Evolutionary conservation across 2,888 invertebrate species (phyloP).

Genomic region (Strigamia maritima): DNA sequence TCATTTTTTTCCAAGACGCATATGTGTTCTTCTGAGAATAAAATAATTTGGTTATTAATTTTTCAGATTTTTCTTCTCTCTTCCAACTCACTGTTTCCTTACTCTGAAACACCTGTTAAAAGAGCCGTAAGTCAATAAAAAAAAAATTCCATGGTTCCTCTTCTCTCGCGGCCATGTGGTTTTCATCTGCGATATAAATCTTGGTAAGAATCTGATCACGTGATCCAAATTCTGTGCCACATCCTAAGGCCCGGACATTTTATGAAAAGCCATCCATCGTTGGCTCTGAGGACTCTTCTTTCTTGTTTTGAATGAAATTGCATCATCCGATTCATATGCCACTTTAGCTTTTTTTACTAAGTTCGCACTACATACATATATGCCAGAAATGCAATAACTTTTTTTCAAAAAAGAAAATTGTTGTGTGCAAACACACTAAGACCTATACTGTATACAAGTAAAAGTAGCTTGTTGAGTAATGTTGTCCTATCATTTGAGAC

Average conservation of each 20-base stretch:
- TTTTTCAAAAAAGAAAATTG: neutral
- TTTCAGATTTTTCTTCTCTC: too few species aligned
- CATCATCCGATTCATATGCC: constrained; percentile 21
- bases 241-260: constrained; percentile 15
- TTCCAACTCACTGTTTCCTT: too few species aligned
- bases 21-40: too few species aligned
- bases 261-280: constrained; percentile 26
- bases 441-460: neutral
- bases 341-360: neutral
- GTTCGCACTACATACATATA: neutral
- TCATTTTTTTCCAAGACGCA: neutral
- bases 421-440: neutral
- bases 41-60: too few species aligned
- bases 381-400: neutral
- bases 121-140: neutral
- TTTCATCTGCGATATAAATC: constrained; percentile 16
- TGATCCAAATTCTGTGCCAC: constrained; percentile 6
- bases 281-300: constrained; percentile 9
- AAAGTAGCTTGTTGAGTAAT: neutral
- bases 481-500: neutral
- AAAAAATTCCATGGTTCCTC: neutral
- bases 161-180: constrained; percentile 23
- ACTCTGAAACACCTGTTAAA: neutral
- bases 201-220: constrained; percentile 6
- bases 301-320: constrained; percentile 18